Percentiles rank a stretch among this genome's conserved stretches.
phyloP scores from a whole-genome alignment of 2,888 invertebrate species.

The Clusia tigrina region DNA sequence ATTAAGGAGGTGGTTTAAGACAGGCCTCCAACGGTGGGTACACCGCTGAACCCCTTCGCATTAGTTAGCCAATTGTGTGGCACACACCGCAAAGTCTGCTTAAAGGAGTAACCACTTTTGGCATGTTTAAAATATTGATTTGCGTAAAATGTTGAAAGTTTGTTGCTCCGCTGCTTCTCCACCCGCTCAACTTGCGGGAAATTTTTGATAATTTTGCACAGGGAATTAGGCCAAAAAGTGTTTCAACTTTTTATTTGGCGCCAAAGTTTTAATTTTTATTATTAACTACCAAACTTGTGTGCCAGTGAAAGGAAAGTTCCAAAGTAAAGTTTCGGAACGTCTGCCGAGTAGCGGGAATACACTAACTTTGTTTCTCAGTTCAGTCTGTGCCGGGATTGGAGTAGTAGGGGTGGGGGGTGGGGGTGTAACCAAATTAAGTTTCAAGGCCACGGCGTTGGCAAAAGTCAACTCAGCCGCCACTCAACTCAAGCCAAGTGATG shows the following conservation, averaged over 20 bases:
- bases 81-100: no score
- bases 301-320: constrained; percentile 47
- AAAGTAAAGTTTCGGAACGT: constrained; percentile 52
- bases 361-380: constrained; percentile 55
- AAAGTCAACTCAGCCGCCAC: background rate
- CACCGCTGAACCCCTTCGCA: no score
- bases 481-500: background rate
- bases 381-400: constrained; percentile 53
- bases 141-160: background rate
- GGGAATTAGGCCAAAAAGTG: constrained; percentile 39
- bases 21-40: no score
- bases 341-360: constrained; percentile 50
- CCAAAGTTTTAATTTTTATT: constrained; percentile 56
- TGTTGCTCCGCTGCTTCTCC: background rate
- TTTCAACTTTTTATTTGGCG: constrained; percentile 44
- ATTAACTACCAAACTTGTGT: constrained; percentile 53
- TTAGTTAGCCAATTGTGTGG: no score
- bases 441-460: constrained; percentile 20
- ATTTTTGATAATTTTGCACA: constrained; percentile 34
- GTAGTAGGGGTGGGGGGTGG: constrained; percentile 16
- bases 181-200: no score
- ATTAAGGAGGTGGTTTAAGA: no score
- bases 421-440: constrained; percentile 16
- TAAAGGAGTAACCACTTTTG: background rate
- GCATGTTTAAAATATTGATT: constrained; percentile 2